Evolutionary conservation across 2,888 invertebrate species (phyloP).

Genomic region (Agrotis segetum): DNA sequence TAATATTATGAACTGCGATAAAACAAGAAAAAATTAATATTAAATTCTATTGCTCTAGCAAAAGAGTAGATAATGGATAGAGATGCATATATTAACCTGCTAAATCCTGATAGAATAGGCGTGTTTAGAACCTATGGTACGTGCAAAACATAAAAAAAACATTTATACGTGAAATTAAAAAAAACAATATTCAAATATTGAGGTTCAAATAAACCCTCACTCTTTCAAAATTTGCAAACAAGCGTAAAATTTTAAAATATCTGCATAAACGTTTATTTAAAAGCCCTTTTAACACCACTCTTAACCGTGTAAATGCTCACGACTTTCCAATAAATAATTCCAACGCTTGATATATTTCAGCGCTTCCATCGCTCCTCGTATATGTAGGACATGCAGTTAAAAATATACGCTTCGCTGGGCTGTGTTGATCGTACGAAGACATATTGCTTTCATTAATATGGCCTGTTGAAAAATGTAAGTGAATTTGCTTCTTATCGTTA

Average conservation of each 20-base stretch:
- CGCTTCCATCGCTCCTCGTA: slow-evolving; percentile 34
- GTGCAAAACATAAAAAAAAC: no score
- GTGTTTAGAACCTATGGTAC: no score
- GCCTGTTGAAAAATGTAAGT: slow-evolving; percentile 63
- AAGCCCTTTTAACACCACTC: slow-evolving; percentile 37
- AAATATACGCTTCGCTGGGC: slow-evolving; percentile 57
- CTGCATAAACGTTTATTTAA: slow-evolving; percentile 33
- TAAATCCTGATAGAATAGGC: no score
- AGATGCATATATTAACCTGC: no score
- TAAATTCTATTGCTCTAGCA: no score
- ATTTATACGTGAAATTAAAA: no score
- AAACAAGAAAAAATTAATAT: no score
- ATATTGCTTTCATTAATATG: slow-evolving; percentile 63
- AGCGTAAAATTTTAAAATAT: not conserved
- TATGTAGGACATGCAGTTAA: slow-evolving; percentile 53
- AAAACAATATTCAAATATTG: not conserved
- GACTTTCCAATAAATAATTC: slow-evolving; percentile 59
- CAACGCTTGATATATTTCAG: slow-evolving; percentile 59
- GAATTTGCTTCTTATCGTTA: slow-evolving; percentile 55
- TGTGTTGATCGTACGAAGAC: slow-evolving; percentile 63
- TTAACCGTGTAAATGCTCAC: slow-evolving; percentile 44
- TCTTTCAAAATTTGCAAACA: not conserved
- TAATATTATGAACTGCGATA: no score
- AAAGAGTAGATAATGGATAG: no score
- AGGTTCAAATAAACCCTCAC: not conserved